Evolutionary conservation across 2,113 vertebrate species (phyloP), one percentile per base, ranked within the genome.

Genomic region (Gopherus flavomarginatus): DNA sequence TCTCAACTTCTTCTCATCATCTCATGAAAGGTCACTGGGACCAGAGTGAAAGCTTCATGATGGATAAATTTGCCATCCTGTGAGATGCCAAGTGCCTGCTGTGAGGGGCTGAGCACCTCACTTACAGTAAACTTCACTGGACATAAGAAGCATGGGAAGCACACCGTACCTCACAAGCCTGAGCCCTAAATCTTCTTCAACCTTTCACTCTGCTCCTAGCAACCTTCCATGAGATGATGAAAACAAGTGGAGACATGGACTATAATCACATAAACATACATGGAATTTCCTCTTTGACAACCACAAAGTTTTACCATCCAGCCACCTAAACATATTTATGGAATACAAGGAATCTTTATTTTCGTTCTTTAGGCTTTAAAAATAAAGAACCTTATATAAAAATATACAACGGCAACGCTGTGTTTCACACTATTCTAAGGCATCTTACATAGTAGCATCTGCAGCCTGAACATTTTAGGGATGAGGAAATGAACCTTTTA

Each of bases 351-450:
- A 97, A 87, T 69, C 69, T 94, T 11, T 62, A 93, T 44, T 85
- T 92, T 49, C 57, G 96, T 90, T 95, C 85, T 85, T 94, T n/a
- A 96, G 75, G 79, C 87, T 96, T 97, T 97, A 93, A 82, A 97
- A 95, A 97, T 91, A 94, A 97, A 93, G 29, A 89, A 69, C 69
- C 86, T 90, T 65, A 83, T 88, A 95, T 77, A 93, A 97, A 96
- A 97, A 94, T 21, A 90, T 42, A 65, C 90, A 94, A 56, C 85
- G 93, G 81, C 57, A 92, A 89, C 54, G 38, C 81, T 92, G 56
- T 78, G 49, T 52, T 83, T 87, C 50, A 42, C 72, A 62, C 13
- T 84, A 86, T 90, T 95, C 81, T 83, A 93, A 94, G 85, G 38
- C 83, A 92, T 80, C 86, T 96, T 89, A 90, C 87, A 78, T 85